Evolutionary conservation across 2,113 vertebrate species (phyloP), one percentile per base, ranked within the genome.

Genomic region (Actinemys pallida): DNA sequence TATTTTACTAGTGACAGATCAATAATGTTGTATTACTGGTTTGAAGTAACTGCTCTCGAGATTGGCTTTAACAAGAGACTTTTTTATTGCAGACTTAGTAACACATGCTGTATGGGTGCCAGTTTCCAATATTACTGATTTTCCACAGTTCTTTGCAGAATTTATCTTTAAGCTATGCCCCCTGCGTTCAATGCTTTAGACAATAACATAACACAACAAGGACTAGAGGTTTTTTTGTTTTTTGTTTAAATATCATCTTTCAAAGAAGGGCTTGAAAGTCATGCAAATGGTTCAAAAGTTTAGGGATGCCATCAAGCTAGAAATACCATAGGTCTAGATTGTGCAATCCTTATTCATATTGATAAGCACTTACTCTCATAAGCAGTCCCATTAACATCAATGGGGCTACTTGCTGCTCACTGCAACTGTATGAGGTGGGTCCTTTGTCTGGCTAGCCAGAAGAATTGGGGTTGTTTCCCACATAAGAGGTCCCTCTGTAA

Each of bases 41-140:
- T 93, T 93, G 90, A 94, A 94, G n/a, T 69, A 69, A 80, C 69
- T 72, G 2, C 47, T 92, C 35, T 90, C 89, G 76, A 90, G 50
- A 76, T 1, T 22, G 24, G 5, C 85, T 86, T 92, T 76, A 89
- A 91, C 65, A 62, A 94, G 7, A 39, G 6, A 45, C 42, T 93
- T 91, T 92, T 42, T 45, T 76, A 56, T 65, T 90, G 80, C 27
- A 92, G 76, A 49, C 76, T 84, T 59, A 31, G 59, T 80, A 93
- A 80, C 54, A 72, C 76, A 91, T 93, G 42, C 59, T 90, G 7
- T 69, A 86, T 76, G 31, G 75, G 50, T 89, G 16, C 24, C 19
- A 39, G 57, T 84, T 80, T 96, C 84, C 91, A 88, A 90, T 95
- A 88, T 94, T 50, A 49, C 0, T 0, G 50, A 75, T 93, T 94